Conservation (phyloP, 2,113 vertebrate genomes). For the Malurus alboscapulatus region DNA sequence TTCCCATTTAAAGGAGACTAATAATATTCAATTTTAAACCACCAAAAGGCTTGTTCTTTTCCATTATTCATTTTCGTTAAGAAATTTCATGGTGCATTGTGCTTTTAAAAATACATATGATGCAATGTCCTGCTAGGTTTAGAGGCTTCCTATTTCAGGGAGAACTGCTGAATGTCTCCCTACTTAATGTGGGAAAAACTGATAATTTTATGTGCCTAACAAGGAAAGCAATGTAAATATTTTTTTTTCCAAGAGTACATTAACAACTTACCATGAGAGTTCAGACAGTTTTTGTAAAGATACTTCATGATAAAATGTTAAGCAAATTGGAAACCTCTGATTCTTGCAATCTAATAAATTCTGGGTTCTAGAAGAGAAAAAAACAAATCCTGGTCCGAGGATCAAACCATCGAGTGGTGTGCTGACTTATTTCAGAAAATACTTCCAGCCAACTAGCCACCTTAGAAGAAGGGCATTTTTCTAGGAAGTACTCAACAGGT, state of each 20-base stretch:
- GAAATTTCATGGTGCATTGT: background rate
- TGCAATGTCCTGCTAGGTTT: background rate
- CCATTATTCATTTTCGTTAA: background rate
- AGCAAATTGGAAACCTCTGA: background rate
- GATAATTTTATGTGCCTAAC: background rate
- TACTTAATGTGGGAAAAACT: background rate
- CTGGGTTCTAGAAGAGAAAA: background rate
- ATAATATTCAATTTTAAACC: background rate
- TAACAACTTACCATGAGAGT: background rate
- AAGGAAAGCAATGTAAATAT: background rate
- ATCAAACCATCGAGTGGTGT: background rate
- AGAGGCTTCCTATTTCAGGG: background rate
- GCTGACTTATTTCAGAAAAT: background rate
- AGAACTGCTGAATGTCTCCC: background rate
- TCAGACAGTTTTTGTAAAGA: background rate
- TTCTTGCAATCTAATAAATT: background rate
- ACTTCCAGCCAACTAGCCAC: background rate
- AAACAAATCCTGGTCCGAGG: background rate
- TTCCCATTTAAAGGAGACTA: background rate
- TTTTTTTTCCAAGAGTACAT: background rate
- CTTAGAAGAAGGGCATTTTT: background rate
- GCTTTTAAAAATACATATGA: background rate
- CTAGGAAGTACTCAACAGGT: background rate
- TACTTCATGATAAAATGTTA: background rate
- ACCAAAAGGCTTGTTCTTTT: background rate